These are phyloP conservation scores for Sylvietta virens DNA, from an alignment of 2,113 vertebrate genomes.

Conservation along the genomic window DNA sequence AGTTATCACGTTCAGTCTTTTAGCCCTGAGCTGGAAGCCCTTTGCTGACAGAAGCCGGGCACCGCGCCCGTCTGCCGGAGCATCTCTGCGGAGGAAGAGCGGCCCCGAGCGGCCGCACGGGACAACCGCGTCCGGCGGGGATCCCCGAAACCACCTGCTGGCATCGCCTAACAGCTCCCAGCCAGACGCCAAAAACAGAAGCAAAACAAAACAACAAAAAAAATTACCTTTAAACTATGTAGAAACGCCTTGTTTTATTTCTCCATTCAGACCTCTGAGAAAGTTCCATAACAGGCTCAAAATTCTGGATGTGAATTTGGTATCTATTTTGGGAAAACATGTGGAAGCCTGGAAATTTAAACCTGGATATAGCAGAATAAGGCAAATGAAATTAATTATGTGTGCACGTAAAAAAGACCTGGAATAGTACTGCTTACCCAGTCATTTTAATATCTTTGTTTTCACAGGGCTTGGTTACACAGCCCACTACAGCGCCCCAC, in stretches of 20 bases:
- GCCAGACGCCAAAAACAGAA: not conserved
- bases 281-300: not conserved
- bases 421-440: not conserved
- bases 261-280: not conserved
- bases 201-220: not conserved
- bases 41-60: not conserved
- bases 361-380: not conserved
- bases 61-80: not conserved
- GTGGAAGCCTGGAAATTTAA: not conserved
- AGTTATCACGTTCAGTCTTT: not conserved
- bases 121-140: not conserved
- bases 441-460: not conserved
- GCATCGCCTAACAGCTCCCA: not conserved
- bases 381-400: not conserved
- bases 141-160: not conserved
- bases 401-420: not conserved
- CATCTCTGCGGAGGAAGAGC: slow-evolving; percentile 33
- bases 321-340: not conserved
- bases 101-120: slow-evolving; percentile 40
- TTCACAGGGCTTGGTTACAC: not conserved
- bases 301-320: not conserved
- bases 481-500: fast-evolving
- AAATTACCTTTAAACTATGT: not conserved
- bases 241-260: not conserved
- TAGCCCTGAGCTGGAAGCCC: not conserved